Evolutionary conservation across 2,113 vertebrate genomes (phyloP).

Genomic region (Erythrolamprus reginae): DNA sequence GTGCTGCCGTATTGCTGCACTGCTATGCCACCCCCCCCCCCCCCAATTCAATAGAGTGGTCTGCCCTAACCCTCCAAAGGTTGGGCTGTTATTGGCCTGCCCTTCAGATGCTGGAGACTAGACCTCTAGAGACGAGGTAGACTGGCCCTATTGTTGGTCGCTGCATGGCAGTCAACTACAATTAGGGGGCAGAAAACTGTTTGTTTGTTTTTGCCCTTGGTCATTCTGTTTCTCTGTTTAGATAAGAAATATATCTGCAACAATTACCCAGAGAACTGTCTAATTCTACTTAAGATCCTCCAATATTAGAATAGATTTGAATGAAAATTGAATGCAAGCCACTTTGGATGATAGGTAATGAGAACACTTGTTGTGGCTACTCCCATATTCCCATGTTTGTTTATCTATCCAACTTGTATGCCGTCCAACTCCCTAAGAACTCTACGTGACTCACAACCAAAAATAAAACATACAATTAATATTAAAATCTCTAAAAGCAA

Average conservation of each 20-base stretch:
- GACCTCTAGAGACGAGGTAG: background rate
- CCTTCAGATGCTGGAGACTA: background rate
- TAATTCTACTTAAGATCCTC: background rate
- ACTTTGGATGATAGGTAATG: background rate
- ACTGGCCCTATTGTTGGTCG: background rate
- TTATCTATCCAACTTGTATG: too few species aligned
- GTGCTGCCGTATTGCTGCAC: background rate
- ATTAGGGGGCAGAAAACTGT: background rate
- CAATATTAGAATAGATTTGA: background rate
- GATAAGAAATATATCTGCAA: background rate
- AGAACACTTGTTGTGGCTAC: background rate
- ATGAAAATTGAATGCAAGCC: background rate
- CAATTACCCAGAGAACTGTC: background rate
- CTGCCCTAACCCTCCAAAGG: background rate
- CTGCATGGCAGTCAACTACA: background rate
- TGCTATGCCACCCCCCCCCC: too few species aligned
- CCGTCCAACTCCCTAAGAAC: too few species aligned
- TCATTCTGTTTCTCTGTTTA: background rate
- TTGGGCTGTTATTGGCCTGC: background rate
- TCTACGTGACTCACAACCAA: too few species aligned
- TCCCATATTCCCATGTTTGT: background rate
- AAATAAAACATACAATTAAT: too few species aligned
- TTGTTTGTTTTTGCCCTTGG: background rate
- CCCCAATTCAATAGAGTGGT: too few species aligned
- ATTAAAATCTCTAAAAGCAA: too few species aligned